Conservation (phyloP, 2,888 invertebrate species). For the Clunio marinus region DNA sequence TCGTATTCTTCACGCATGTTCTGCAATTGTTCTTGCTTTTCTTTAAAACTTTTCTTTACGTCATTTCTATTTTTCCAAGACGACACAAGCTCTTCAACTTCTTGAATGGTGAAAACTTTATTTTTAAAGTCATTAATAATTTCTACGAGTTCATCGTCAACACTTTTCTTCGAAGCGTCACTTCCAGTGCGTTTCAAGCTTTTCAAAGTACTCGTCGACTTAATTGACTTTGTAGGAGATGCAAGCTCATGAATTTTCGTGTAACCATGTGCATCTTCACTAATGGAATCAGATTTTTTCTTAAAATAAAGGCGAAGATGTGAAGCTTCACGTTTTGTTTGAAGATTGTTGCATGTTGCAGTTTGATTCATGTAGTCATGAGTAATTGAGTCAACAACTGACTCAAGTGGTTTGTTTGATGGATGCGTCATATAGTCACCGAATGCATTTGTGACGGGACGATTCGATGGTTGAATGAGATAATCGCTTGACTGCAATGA, state of each 20-base stretch:
- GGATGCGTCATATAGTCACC: conserved; percentile 50
- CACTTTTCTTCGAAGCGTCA: conserved; percentile 47
- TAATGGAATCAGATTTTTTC: conserved; percentile 40
- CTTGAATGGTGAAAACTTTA: conserved; percentile 77
- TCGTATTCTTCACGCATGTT: conserved; percentile 79
- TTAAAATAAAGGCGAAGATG: conserved; percentile 41
- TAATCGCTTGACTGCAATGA: conserved; percentile 50
- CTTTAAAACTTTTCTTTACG: conserved; percentile 78
- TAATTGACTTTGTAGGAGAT: conserved; percentile 40
- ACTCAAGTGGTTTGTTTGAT: conserved; percentile 49
- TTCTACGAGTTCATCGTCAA: conserved; percentile 73
- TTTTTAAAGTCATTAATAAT: conserved; percentile 87
- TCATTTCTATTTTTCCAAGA: conserved; percentile 84
- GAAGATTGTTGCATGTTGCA: conserved; percentile 29
- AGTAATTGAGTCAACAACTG: background rate
- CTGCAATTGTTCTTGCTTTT: conserved; percentile 76
- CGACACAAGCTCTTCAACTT: conserved; percentile 79
- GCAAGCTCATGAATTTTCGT: conserved; percentile 21
- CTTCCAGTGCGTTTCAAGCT: conserved; percentile 50
- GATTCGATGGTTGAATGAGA: conserved; percentile 60
- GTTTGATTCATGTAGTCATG: conserved; percentile 40
- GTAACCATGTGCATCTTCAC: background rate
- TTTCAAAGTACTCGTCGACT: conserved; percentile 42
- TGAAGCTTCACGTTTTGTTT: conserved; percentile 30
- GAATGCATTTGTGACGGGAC: conserved; percentile 53